phyloP scores from a whole-genome alignment of 2,113 vertebrate genomes.

The Ellobius talpinus region DNA sequence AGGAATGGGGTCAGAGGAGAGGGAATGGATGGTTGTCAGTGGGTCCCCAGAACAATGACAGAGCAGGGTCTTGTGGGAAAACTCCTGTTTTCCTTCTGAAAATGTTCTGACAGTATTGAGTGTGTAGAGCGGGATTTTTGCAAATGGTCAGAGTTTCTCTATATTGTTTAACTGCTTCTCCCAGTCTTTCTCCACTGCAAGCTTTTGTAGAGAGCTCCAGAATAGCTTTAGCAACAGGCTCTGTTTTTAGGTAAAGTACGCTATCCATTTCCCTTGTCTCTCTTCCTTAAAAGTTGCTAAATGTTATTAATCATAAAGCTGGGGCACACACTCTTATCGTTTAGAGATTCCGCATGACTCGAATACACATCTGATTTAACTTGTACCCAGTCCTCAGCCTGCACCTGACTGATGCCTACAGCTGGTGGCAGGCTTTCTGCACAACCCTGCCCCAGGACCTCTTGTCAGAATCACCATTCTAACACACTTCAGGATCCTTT shows the following conservation, averaged over 20 bases:
- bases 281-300: neutral
- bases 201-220: neutral
- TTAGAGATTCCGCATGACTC: neutral
- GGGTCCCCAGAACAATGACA: neutral
- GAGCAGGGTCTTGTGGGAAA: neutral
- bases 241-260: neutral
- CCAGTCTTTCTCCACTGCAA: accelerated
- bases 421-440: neutral
- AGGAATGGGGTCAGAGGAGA: neutral
- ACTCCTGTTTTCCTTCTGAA: neutral
- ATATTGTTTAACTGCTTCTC: neutral
- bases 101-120: neutral
- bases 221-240: neutral
- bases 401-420: neutral
- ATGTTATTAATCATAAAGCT: neutral
- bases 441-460: neutral
- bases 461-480: neutral
- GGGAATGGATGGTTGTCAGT: neutral
- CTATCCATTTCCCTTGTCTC: neutral
- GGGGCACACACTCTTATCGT: neutral
- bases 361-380: neutral
- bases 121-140: slow-evolving; percentile 74
- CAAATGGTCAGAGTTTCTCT: slow-evolving; percentile 74
- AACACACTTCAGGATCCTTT: neutral
- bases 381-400: neutral